Percentiles rank a stretch among this genome's conserved stretches.
These are phyloP conservation scores for Anthrax anthrax DNA, from an alignment of 2,888 invertebrate species.

Conservation along the genomic window DNA sequence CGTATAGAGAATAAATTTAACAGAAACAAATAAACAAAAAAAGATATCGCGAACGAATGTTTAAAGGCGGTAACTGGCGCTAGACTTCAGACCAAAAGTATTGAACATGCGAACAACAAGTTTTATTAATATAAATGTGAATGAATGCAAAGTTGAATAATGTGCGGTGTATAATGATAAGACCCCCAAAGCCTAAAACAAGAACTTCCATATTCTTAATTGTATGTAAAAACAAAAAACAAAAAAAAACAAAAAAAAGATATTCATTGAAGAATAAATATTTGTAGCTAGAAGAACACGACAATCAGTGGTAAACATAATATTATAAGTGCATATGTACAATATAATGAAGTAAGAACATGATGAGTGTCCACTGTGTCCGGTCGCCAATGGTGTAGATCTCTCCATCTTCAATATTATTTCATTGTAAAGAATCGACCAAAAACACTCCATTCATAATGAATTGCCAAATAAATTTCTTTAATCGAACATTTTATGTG, in stretches of 20 bases:
- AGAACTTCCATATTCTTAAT: too few species aligned
- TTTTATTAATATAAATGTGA: not conserved
- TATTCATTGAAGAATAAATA: too few species aligned
- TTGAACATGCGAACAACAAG: not conserved
- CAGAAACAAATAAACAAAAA: not conserved
- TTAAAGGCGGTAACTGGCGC: not conserved
- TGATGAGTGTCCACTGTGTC: not conserved
- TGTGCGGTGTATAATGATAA: too few species aligned
- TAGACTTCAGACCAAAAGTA: not conserved
- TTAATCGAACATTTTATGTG: conserved; percentile 6
- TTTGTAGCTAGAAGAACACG: too few species aligned
- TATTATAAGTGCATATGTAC: too few species aligned
- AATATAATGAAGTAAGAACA: not conserved
- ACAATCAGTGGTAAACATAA: too few species aligned
- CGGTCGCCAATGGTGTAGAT: not conserved
- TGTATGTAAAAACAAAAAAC: too few species aligned
- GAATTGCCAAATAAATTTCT: conserved; percentile 6
- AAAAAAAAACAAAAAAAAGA: too few species aligned
- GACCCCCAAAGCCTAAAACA: too few species aligned
- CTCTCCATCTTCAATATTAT: too few species aligned
- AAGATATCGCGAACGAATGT: too few species aligned
- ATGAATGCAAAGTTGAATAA: not conserved
- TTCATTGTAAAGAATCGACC: not conserved
- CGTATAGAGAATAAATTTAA: not conserved
- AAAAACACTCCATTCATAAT: conserved; percentile 6